These are phyloP conservation scores for Ceyx erithaca DNA, from an alignment of 2,797 vertebrate species.

Conservation along the genomic window DNA sequence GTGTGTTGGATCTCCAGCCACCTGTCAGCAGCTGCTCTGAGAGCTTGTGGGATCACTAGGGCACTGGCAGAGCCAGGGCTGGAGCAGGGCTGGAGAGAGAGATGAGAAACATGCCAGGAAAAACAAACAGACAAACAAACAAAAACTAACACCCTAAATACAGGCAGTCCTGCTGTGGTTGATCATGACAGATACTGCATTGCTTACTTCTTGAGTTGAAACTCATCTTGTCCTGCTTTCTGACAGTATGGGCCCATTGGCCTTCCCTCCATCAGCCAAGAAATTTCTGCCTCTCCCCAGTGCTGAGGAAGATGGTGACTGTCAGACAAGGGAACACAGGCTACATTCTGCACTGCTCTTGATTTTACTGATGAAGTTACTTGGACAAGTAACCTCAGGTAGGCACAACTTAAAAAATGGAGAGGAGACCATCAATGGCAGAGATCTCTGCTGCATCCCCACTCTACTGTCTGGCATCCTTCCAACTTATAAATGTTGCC, in stretches of 20 bases:
- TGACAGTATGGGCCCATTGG: fast-evolving
- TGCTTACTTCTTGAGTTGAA: neutral
- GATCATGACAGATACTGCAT: neutral
- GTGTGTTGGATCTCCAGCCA: neutral
- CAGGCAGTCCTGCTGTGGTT: neutral
- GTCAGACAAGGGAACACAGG: neutral
- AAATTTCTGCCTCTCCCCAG: neutral
- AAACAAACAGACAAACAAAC: too few species aligned
- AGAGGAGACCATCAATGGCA: neutral
- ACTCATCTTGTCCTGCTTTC: neutral
- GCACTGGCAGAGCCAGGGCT: neutral
- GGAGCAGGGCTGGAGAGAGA: neutral
- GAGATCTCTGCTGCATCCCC: neutral
- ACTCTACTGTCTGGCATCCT: neutral
- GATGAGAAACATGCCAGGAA: neutral
- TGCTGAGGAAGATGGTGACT: neutral
- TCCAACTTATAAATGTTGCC: neutral
- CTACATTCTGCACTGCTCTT: neutral
- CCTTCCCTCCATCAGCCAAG: neutral
- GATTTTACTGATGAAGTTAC: neutral
- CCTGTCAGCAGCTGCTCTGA: neutral
- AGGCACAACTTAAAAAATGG: neutral
- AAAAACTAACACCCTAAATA: neutral
- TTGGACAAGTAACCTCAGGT: neutral
- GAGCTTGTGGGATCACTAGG: neutral